Evolutionary conservation across 2,113 vertebrate genomes (phyloP).

Genomic region (Paraplagusia blochii): DNA sequence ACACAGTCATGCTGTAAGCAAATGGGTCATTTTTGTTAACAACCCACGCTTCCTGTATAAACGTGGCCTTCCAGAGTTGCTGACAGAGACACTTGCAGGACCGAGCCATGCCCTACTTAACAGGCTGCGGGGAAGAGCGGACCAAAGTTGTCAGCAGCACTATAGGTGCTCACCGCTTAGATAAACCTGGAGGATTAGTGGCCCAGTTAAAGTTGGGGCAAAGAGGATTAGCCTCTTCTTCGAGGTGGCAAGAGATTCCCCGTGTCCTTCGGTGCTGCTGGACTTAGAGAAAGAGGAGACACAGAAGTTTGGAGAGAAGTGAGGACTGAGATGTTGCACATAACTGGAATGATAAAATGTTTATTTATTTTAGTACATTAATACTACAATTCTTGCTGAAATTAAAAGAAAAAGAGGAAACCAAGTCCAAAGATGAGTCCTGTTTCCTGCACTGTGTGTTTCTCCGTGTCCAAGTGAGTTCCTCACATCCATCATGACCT

Average conservation of each 20-base stretch:
- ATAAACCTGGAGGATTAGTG: constrained; percentile 84
- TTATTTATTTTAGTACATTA: too few relatives aligned
- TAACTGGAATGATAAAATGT: too few relatives aligned
- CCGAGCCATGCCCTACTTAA: constrained; percentile 78
- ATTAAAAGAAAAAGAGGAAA: too few relatives aligned
- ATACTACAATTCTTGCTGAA: too few relatives aligned
- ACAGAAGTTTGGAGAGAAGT: constrained; percentile 33
- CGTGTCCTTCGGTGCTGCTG: constrained; percentile 75
- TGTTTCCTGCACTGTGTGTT: too few relatives aligned
- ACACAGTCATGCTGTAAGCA: constrained; percentile 42
- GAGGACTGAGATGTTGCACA: constrained; percentile 20
- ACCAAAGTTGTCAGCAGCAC: constrained; percentile 74
- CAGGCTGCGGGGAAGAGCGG: constrained; percentile 68
- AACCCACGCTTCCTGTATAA: constrained; percentile 68
- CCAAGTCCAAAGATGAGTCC: too few relatives aligned
- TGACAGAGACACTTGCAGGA: constrained; percentile 76
- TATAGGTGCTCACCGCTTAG: constrained; percentile 78
- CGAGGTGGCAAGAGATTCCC: constrained; percentile 78
- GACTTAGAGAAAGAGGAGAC: constrained; percentile 42
- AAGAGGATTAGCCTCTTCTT: constrained; percentile 83
- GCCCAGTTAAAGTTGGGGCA: constrained; percentile 82
- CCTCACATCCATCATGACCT: too few relatives aligned
- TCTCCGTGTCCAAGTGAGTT: too few relatives aligned
- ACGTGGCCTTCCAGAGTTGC: constrained; percentile 74
- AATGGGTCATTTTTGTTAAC: constrained; percentile 62